A percentile compares a stretch with the other conserved stretches of the same genome.
phyloP scores from a whole-genome alignment of 1,140 invertebrate species.

The Belonocnema kinseyi region DNA sequence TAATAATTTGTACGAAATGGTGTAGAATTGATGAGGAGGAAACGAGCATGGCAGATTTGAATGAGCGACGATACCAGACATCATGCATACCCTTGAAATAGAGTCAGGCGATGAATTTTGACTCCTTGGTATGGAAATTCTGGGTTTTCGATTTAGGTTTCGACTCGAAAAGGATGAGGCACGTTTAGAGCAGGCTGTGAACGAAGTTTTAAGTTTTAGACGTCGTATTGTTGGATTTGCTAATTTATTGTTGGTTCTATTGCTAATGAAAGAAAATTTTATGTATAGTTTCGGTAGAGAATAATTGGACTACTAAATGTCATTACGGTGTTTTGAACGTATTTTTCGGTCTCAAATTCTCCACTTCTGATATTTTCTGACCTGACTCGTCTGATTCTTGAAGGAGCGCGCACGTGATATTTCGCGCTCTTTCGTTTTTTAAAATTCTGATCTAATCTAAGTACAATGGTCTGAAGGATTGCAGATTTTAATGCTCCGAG shows the following conservation, averaged over 20 bases:
- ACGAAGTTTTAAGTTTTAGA: conserved; percentile 60
- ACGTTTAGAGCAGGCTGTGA: conserved; percentile 67
- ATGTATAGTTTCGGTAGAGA: neutral
- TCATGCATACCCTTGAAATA: conserved; percentile 52
- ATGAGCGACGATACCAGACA: conserved; percentile 32
- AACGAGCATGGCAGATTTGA: conserved; percentile 29
- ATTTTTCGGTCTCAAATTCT: conserved; percentile 9
- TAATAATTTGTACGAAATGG: conserved; percentile 67
- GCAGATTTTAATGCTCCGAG: neutral
- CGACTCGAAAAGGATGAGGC: conserved; percentile 24
- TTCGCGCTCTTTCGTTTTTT: neutral
- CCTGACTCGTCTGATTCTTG: conserved; percentile 20
- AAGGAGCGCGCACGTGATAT: neutral
- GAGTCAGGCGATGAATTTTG: conserved; percentile 46
- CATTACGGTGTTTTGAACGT: conserved; percentile 49
- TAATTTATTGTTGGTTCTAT: conserved; percentile 13
- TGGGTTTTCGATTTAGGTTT: conserved; percentile 28
- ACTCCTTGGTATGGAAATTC: conserved; percentile 42
- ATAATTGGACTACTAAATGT: conserved; percentile 64
- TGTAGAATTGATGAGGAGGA: conserved; percentile 44
- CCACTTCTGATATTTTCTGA: neutral
- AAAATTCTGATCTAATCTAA: conserved; percentile 1
- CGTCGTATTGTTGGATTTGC: conserved; percentile 20
- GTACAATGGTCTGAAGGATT: conserved; percentile 21
- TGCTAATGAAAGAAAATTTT: neutral